A percentile compares a stretch with the other conserved stretches of the same genome.
Conservation (phyloP, 1,140 invertebrate genomes). For the Drosophila sp. region DNA sequence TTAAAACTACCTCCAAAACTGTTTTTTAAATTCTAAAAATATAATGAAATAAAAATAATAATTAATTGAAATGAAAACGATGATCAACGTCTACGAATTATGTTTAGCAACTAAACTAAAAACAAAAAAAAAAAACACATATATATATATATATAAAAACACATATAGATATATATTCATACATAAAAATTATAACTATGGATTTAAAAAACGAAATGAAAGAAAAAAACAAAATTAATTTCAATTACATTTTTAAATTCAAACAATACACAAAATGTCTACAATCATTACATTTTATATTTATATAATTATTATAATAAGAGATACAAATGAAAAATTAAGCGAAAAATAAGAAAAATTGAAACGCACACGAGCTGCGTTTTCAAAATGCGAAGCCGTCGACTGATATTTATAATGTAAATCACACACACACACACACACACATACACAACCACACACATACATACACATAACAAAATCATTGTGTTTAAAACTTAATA, state of each 20-base stretch:
- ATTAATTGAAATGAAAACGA: slow-evolving; percentile 51
- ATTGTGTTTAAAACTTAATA: slow-evolving; percentile 19
- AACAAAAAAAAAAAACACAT: slow-evolving; percentile 31
- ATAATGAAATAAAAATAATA: slow-evolving; percentile 15
- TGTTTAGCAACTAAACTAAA: slow-evolving; percentile 54
- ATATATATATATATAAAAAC: slow-evolving; percentile 29
- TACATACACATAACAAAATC: slow-evolving; percentile 7
- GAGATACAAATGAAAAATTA: slow-evolving; percentile 11
- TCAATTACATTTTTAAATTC: slow-evolving; percentile 32
- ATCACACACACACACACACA: slow-evolving; percentile 9
- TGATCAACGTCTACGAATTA: slow-evolving; percentile 55
- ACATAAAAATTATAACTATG: slow-evolving; percentile 1
- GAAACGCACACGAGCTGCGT: slow-evolving; percentile 61
- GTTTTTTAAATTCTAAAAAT: slow-evolving; percentile 53
- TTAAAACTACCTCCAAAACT: slow-evolving; percentile 67
- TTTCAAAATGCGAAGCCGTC: slow-evolving; percentile 66
- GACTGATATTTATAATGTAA: slow-evolving; percentile 76
- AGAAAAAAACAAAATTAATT: slow-evolving; percentile 5
- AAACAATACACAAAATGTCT: slow-evolving; percentile 17
- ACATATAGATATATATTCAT: slow-evolving; percentile 6
- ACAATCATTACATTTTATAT: slow-evolving; percentile 19
- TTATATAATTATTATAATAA: slow-evolving; percentile 9
- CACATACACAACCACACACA: not conserved
- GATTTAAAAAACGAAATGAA: not conserved
- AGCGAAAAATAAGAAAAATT: slow-evolving; percentile 39